Percentiles rank a stretch among this genome's conserved stretches.
Conservation (phyloP, 2,797 vertebrate species). For the Malurus splendens region DNA sequence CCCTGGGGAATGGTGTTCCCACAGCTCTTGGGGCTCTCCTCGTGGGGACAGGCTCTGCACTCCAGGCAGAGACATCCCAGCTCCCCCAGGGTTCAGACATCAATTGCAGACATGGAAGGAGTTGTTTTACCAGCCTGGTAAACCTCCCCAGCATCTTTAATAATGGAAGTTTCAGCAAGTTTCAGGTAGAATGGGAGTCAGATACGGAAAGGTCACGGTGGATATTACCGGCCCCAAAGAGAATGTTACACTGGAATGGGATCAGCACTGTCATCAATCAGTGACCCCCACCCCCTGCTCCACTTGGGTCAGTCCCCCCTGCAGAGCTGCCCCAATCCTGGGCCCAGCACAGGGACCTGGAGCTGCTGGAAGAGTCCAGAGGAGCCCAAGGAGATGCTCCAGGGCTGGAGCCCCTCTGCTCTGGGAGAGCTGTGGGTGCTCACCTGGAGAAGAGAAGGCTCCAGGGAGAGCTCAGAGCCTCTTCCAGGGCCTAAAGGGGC, state of each 20-base stretch:
- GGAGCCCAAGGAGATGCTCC: fast-evolving
- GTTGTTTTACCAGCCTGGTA: not conserved
- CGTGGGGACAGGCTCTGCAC: fast-evolving
- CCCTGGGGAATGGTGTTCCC: fast-evolving
- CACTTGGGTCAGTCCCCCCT: not conserved
- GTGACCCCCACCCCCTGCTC: not conserved
- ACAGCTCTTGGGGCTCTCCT: fast-evolving
- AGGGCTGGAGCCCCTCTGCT: not conserved
- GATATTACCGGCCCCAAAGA: not conserved
- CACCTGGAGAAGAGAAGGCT: fast-evolving
- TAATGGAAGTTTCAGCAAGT: not conserved
- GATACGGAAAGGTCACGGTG: not conserved
- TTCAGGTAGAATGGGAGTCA: not conserved
- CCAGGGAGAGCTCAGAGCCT: not conserved
- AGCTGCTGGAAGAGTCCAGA: not conserved
- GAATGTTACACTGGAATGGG: not conserved
- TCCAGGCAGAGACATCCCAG: not conserved
- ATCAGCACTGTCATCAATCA: not conserved
- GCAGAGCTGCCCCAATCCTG: not conserved
- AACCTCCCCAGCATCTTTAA: not conserved
- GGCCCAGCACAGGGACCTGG: not conserved
- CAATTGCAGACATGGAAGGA: not conserved
- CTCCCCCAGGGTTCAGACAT: not conserved
- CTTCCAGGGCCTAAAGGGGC: fast-evolving
- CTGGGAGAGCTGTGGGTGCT: not conserved